phyloP scores from a whole-genome alignment of 2,888 invertebrate species.

The Tachystola acroxantha region DNA sequence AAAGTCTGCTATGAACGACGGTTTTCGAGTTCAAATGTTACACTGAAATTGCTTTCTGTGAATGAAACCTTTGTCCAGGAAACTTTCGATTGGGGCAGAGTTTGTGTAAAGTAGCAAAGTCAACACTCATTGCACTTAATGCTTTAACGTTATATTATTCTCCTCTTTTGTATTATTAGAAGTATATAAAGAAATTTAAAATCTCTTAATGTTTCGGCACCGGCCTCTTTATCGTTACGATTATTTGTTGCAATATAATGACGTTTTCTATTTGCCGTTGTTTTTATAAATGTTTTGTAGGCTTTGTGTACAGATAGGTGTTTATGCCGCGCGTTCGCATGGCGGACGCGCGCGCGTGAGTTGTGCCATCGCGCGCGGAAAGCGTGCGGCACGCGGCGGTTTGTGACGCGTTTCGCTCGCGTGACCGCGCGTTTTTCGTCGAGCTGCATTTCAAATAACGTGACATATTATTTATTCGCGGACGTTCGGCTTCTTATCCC shows the following conservation, averaged over 20 bases:
- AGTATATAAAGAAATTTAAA: slow-evolving; percentile 23
- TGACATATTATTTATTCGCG: slow-evolving; percentile 60
- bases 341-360: slow-evolving; percentile 46
- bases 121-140: slow-evolving; percentile 66
- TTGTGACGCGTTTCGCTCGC: slow-evolving; percentile 5
- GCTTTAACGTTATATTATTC: slow-evolving; percentile 65
- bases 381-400: slow-evolving; percentile 9
- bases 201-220: slow-evolving; percentile 53
- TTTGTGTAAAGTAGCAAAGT: slow-evolving; percentile 70
- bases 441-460: slow-evolving; percentile 52
- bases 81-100: no score
- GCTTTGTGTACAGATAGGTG: slow-evolving; percentile 51
- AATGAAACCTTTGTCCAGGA: no score
- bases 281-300: slow-evolving; percentile 54
- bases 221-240: slow-evolving; percentile 52
- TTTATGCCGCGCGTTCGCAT: slow-evolving; percentile 50
- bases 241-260: slow-evolving; percentile 63
- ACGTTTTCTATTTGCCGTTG: slow-evolving; percentile 67
- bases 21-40: no score
- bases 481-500: slow-evolving; percentile 61
- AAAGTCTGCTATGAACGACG: no score
- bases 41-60: no score
- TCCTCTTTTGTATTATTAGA: slow-evolving; percentile 15
- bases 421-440: slow-evolving; percentile 13
- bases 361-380: slow-evolving; percentile 53